Conservation (phyloP, 2,113 vertebrate genomes). For the Genyomyrus donnyi region DNA sequence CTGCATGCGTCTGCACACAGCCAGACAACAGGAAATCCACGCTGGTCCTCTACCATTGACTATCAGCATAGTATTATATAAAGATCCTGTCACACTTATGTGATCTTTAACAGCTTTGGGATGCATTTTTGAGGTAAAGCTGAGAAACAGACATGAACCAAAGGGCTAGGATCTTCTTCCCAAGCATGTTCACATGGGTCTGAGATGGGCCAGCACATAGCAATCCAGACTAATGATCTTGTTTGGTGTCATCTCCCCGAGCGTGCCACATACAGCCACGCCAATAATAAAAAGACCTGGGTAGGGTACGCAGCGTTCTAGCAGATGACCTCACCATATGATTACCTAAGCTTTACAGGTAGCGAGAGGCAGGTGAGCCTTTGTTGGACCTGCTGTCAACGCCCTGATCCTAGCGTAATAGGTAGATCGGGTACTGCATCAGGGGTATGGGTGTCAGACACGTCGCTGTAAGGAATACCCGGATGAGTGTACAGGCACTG, state of each 20-base stretch:
- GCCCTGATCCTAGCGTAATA: conserved; percentile 24
- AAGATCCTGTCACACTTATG: neutral
- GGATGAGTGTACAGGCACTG: neutral
- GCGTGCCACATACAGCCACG: conserved; percentile 35
- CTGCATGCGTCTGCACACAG: neutral
- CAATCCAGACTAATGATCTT: neutral
- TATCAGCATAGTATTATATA: neutral
- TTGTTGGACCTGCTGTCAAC: conserved; percentile 8
- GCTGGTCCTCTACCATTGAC: neutral
- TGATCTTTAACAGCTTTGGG: neutral
- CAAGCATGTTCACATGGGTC: neutral
- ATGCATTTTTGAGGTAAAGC: neutral
- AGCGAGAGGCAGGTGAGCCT: conserved; percentile 18
- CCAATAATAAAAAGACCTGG: conserved; percentile 34
- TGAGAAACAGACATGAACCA: neutral
- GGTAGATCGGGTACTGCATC: conserved; percentile 33
- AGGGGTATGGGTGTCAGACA: neutral
- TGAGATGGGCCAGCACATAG: neutral
- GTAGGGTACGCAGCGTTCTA: conserved; percentile 23
- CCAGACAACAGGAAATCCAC: neutral
- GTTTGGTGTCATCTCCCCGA: conserved; percentile 1
- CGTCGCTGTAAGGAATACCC: conserved; percentile 20
- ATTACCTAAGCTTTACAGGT: conserved; percentile 26
- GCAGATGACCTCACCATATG: conserved; percentile 38
- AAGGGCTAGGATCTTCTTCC: neutral